These are phyloP conservation scores for Tachysurus vachellii DNA, from an alignment of 2,113 vertebrate genomes.

Conservation along the genomic window DNA sequence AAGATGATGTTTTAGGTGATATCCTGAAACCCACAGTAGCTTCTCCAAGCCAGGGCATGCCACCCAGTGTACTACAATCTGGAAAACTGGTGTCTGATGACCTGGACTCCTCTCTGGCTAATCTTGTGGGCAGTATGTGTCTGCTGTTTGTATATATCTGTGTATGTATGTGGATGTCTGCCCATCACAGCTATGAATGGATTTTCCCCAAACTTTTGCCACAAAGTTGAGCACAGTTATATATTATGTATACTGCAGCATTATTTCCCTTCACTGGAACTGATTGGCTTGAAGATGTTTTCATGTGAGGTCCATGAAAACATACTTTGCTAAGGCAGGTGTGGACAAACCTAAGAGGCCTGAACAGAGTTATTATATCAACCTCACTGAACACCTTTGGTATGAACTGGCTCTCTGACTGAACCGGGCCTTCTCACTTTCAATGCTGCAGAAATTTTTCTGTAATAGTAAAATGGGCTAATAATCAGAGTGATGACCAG, in stretches of 20 bases:
- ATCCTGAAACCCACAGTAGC: slow-evolving; percentile 93
- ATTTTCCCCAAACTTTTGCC: not conserved
- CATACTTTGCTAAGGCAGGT: not conserved
- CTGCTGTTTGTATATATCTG: not conserved
- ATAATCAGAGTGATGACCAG: too few species aligned
- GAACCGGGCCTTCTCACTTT: not conserved
- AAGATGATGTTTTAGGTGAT: slow-evolving; percentile 90
- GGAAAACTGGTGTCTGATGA: slow-evolving; percentile 91
- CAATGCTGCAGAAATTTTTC: too few species aligned
- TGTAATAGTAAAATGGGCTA: not conserved
- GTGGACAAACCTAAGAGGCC: not conserved
- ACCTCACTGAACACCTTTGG: not conserved
- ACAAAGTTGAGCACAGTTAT: not conserved
- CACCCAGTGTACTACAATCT: slow-evolving; percentile 76
- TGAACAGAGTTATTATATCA: not conserved
- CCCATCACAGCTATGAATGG: not conserved
- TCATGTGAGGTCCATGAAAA: not conserved
- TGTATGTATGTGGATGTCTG: not conserved
- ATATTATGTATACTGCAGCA: not conserved
- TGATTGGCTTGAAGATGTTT: not conserved
- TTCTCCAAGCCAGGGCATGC: slow-evolving; percentile 84
- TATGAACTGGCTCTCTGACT: not conserved
- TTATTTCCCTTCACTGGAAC: not conserved
- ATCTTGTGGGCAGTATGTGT: slow-evolving; percentile 95
- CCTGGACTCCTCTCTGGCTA: slow-evolving; percentile 92